Percentiles rank a stretch among this genome's conserved stretches.
phyloP scores from a whole-genome alignment of 1,140 invertebrate species.

The Nylanderia fulva region DNA sequence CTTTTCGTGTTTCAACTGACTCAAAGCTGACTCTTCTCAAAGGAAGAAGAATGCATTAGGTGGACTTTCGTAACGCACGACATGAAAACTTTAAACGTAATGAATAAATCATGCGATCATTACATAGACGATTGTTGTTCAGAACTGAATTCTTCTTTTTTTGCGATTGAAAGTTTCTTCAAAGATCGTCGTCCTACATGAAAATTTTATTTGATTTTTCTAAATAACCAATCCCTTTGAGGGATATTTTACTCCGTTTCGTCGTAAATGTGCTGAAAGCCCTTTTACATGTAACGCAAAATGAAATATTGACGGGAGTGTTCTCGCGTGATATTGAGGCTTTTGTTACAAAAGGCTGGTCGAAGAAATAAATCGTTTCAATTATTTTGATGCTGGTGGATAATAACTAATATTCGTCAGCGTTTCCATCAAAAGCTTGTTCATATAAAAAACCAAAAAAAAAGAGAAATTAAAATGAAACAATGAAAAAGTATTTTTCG shows the following conservation, averaged over 20 bases:
- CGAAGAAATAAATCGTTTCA: neutral
- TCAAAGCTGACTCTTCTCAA: too few relatives aligned
- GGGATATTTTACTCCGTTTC: neutral
- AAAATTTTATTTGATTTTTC: neutral
- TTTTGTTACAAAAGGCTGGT: neutral
- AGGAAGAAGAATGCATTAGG: neutral
- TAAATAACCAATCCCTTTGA: neutral
- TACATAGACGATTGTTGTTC: slow-evolving; percentile 25
- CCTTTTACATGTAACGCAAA: neutral
- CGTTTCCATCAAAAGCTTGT: neutral
- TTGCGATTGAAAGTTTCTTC: neutral
- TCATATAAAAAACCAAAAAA: neutral
- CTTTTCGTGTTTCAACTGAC: neutral
- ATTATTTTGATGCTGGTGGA: neutral
- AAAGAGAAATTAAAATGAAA: neutral
- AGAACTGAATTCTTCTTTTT: neutral
- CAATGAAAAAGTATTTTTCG: neutral
- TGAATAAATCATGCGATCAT: slow-evolving; percentile 43
- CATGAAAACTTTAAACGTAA: neutral
- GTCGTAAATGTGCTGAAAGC: slow-evolving; percentile 14
- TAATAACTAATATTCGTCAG: neutral
- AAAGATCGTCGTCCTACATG: neutral
- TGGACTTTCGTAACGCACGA: neutral
- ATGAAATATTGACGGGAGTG: slow-evolving; percentile 13
- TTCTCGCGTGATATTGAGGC: neutral